These are phyloP conservation scores for Caenorhabditis imperialis DNA, from an alignment of 2,888 invertebrate species.

Conservation along the genomic window DNA sequence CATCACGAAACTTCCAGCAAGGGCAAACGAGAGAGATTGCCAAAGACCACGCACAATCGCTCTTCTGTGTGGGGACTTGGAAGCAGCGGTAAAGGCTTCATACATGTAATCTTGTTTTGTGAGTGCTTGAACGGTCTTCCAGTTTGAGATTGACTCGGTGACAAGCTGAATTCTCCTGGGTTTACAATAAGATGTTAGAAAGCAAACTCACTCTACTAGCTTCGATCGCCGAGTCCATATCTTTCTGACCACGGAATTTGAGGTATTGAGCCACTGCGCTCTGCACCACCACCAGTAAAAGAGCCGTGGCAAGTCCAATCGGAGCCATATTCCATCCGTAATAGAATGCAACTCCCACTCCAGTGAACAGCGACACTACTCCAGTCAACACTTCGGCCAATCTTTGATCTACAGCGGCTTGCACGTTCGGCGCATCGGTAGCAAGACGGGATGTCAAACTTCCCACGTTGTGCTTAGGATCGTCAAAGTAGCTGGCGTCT, in stretches of 20 bases:
- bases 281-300: conserved; percentile 57
- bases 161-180: too few relatives aligned
- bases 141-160: conserved; percentile 79
- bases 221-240: conserved; percentile 69
- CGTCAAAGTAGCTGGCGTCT: conserved; percentile 80
- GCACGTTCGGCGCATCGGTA: conserved; percentile 80
- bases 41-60: conserved; percentile 67
- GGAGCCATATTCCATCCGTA: conserved; percentile 75
- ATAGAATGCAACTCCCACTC: conserved; percentile 71
- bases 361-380: conserved; percentile 64
- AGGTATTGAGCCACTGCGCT: conserved; percentile 68
- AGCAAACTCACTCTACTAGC: conserved; percentile 60
- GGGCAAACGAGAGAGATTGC: conserved; percentile 65
- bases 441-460: conserved; percentile 79
- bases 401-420: conserved; percentile 76
- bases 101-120: conserved; percentile 78
- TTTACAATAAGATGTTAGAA: too few relatives aligned
- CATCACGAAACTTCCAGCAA: conserved; percentile 65
- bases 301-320: conserved; percentile 69
- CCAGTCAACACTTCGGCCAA: conserved; percentile 71
- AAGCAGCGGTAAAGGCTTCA: conserved; percentile 58
- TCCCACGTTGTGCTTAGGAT: conserved; percentile 78
- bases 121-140: conserved; percentile 79
- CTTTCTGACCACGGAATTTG: conserved; percentile 67
- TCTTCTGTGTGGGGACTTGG: conserved; percentile 61